A percentile compares a stretch with the other conserved stretches of the same genome.
These are phyloP conservation scores for Pocillopora grandis DNA, from an alignment of 92 coral and sea anemone genomes.

Conservation along the genomic window DNA sequence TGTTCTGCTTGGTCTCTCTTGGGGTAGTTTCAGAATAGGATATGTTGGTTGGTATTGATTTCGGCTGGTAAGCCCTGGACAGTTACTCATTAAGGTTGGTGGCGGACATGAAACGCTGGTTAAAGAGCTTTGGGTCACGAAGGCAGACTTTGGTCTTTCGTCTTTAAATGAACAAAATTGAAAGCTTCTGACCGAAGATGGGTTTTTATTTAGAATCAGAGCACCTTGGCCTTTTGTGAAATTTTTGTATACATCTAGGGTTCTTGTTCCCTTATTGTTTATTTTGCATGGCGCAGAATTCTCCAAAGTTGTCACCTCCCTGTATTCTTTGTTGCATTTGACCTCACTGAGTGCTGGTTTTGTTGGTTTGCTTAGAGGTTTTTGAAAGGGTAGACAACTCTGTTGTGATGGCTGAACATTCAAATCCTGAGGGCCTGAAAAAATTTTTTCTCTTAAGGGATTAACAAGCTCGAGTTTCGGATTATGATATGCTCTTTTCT, in stretches of 20 bases:
- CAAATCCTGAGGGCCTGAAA: not conserved
- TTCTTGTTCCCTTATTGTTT: not conserved
- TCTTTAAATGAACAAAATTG: not conserved
- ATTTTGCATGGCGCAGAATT: not conserved
- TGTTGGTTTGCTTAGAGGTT: not conserved
- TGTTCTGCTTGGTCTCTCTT: not conserved
- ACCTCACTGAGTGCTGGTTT: slow-evolving; percentile 5
- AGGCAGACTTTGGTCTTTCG: not conserved
- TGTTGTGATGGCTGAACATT: not conserved
- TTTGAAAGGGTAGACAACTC: not conserved
- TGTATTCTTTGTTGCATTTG: not conserved
- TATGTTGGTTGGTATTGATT: not conserved
- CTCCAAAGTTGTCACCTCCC: not conserved
- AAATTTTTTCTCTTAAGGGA: not conserved
- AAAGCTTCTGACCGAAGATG: not conserved
- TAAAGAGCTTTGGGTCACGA: not conserved
- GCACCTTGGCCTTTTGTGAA: not conserved
- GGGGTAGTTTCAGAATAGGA: too few relatives aligned
- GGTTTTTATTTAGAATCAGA: not conserved
- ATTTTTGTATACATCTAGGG: not conserved
- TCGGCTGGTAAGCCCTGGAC: not conserved
- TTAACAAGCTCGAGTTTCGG: not conserved
- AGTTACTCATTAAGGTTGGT: not conserved
- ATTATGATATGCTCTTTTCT: not conserved
- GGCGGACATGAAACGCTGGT: not conserved